Conservation (phyloP, 30 jellyfish, hydroid and myxozoan species). For the Turritopsis rubra region DNA sequence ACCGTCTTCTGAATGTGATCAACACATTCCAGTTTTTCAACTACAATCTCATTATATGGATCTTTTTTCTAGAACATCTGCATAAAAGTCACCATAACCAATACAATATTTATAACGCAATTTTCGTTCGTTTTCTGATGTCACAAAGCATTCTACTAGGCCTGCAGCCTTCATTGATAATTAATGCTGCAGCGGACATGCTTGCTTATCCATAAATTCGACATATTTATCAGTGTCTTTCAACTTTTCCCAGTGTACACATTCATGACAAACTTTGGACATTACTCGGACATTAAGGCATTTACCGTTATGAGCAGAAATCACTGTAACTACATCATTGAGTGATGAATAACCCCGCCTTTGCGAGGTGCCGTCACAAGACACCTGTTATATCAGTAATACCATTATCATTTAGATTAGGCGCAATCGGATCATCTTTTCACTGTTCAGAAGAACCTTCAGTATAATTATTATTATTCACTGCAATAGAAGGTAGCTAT, state of each 20-base stretch:
- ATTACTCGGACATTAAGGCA: background rate
- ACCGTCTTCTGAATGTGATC: background rate
- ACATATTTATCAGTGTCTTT: background rate
- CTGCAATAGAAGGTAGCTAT: too few species aligned
- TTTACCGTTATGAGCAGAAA: background rate
- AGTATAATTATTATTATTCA: too few species aligned
- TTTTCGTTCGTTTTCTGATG: background rate
- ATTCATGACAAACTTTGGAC: background rate
- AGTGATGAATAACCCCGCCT: background rate
- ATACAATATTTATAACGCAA: background rate
- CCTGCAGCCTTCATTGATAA: background rate
- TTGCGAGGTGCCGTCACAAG: background rate
- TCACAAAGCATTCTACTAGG: background rate
- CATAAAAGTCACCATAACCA: background rate
- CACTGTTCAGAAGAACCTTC: too few species aligned
- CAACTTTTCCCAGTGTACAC: background rate
- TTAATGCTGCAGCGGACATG: too few species aligned
- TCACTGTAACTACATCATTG: background rate
- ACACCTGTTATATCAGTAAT: background rate
- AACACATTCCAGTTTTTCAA: slow-evolving; percentile 9
- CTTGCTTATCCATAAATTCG: too few species aligned
- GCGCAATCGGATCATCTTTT: background rate
- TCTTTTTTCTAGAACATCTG: background rate
- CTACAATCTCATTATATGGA: background rate
- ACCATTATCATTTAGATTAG: background rate